Evolutionary conservation across 2,888 invertebrate species (phyloP).

Genomic region (Microctonus brassicae): DNA sequence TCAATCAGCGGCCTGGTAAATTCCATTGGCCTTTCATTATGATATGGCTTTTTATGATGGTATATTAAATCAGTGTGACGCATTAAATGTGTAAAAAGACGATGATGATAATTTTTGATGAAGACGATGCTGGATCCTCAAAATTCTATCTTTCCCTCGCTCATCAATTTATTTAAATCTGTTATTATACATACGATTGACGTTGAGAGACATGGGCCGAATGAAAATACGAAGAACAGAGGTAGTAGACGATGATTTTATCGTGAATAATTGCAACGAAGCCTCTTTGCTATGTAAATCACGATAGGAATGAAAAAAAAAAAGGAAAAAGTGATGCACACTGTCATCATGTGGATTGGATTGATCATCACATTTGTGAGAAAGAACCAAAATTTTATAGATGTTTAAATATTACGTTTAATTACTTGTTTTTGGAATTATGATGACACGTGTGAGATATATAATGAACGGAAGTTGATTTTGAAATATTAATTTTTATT

Average conservation of each 20-base stretch:
- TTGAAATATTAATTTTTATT: background rate
- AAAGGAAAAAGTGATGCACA: background rate
- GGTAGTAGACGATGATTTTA: background rate
- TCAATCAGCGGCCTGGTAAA: constrained; percentile 57
- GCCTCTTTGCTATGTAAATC: background rate
- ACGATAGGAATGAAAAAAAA: background rate
- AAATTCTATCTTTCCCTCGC: background rate
- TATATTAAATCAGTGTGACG: background rate
- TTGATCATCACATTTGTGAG: background rate
- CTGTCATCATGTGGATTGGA: constrained; percentile 2
- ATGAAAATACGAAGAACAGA: background rate
- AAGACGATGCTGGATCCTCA: constrained; percentile 13
- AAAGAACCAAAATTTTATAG: too few relatives aligned
- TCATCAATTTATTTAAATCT: background rate
- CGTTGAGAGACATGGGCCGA: background rate
- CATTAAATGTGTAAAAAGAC: background rate
- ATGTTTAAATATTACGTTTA: background rate
- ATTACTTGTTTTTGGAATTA: background rate
- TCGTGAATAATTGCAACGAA: constrained; percentile 11
- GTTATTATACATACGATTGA: background rate
- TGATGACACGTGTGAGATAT: background rate
- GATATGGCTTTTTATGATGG: background rate
- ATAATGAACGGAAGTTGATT: background rate
- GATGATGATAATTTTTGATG: background rate
- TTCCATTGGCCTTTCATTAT: background rate